Percentiles rank a stretch among this genome's conserved stretches.
Conservation (phyloP, 2,113 vertebrate genomes). For the Solea solea region DNA sequence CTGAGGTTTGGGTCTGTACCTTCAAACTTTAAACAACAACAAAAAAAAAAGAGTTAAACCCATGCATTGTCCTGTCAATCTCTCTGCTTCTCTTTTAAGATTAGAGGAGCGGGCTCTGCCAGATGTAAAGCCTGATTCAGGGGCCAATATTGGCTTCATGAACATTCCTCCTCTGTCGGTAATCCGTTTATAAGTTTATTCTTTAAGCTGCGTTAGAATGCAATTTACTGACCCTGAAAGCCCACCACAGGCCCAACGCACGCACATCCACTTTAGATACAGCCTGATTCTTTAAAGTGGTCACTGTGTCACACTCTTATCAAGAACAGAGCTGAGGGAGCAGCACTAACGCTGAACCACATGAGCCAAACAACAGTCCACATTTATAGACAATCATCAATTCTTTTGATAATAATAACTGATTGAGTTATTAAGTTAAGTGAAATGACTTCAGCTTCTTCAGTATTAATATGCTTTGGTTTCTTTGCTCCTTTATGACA, state of each 20-base stretch:
- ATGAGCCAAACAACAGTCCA: too few relatives aligned
- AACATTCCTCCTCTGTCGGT: conserved; percentile 73
- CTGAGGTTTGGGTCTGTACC: background rate
- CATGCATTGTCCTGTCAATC: conserved; percentile 63
- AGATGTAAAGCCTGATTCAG: conserved; percentile 57
- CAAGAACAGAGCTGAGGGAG: background rate
- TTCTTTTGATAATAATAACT: too few relatives aligned
- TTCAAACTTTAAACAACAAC: conserved; percentile 2
- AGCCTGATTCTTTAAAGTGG: background rate
- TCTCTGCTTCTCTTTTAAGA: conserved; percentile 54
- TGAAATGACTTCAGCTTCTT: too few relatives aligned
- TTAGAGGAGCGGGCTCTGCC: conserved; percentile 45
- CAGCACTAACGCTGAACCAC: too few relatives aligned
- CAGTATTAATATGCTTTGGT: too few relatives aligned
- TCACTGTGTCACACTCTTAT: background rate
- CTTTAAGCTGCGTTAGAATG: conserved; percentile 78
- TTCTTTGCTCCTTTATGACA: too few relatives aligned
- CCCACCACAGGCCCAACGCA: background rate
- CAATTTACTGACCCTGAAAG: conserved; percentile 53
- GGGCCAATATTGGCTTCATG: conserved; percentile 73
- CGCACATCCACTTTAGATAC: conserved; percentile 18
- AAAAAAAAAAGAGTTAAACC: conserved; percentile 32
- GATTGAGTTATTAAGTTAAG: too few relatives aligned
- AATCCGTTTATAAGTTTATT: conserved; percentile 80
- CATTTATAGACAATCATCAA: too few relatives aligned